Percentiles rank a stretch among this genome's conserved stretches.
Evolutionary conservation across 2,888 invertebrate species (phyloP).

Genomic region (Hofmannophila pseudospretella): DNA sequence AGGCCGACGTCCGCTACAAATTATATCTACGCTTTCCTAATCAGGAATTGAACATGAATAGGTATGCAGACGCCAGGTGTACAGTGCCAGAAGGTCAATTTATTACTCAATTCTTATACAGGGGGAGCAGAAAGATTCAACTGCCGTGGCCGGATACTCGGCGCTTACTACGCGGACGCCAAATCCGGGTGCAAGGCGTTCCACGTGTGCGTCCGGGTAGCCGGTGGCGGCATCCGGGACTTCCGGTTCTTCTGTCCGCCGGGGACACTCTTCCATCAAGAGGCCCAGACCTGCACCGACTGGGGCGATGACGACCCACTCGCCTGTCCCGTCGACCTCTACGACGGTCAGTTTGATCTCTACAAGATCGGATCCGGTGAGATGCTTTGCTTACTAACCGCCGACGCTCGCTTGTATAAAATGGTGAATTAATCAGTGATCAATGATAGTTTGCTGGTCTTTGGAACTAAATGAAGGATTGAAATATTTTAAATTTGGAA

Average conservation of each 20-base stretch:
- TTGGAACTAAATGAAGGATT: too few relatives aligned
- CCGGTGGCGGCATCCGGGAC: slow-evolving; percentile 87
- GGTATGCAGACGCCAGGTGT: neutral
- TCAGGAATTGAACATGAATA: neutral
- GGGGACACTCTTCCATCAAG: slow-evolving; percentile 93
- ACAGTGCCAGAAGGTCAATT: neutral
- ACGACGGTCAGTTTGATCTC: slow-evolving; percentile 91
- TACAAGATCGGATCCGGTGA: slow-evolving; percentile 88
- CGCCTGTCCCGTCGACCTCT: slow-evolving; percentile 89
- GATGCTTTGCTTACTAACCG: slow-evolving; percentile 72
- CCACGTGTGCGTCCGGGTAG: slow-evolving; percentile 91
- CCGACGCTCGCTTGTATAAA: slow-evolving; percentile 11
- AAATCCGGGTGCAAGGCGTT: slow-evolving; percentile 94
- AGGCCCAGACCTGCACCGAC: slow-evolving; percentile 94
- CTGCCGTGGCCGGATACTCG: slow-evolving; percentile 90
- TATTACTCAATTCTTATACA: slow-evolving; percentile 18
- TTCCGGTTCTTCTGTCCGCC: slow-evolving; percentile 94
- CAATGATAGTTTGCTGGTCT: too few relatives aligned
- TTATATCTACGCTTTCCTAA: too few relatives aligned
- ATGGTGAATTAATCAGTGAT: too few relatives aligned
- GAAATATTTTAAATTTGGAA: too few relatives aligned
- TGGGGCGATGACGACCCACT: slow-evolving; percentile 87
- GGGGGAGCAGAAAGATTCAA: slow-evolving; percentile 82
- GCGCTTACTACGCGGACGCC: slow-evolving; percentile 92
- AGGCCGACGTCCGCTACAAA: too few relatives aligned